A percentile compares a stretch with the other conserved stretches of the same genome.
These are phyloP conservation scores for Anabacerthia variegaticeps DNA, from an alignment of 2,797 vertebrate species.

Conservation along the genomic window DNA sequence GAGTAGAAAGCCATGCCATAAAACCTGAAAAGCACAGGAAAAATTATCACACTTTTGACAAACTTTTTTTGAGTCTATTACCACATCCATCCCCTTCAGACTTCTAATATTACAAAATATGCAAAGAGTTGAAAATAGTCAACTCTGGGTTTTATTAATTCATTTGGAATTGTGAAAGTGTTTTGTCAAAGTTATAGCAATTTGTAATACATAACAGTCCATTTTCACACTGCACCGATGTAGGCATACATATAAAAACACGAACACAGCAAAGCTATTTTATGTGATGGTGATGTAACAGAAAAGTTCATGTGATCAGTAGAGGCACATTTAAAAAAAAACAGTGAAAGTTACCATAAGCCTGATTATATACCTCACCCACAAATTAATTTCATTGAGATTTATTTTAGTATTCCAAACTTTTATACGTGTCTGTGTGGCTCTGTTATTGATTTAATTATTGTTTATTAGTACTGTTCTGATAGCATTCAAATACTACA, in stretches of 20 bases:
- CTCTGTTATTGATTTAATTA: constrained; percentile 32
- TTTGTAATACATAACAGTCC: background rate
- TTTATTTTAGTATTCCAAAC: constrained; percentile 3
- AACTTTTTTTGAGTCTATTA: background rate
- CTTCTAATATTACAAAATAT: background rate
- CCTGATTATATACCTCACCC: background rate
- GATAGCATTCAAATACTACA: background rate
- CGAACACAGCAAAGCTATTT: background rate
- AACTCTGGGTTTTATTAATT: background rate
- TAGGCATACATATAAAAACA: background rate
- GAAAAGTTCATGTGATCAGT: background rate
- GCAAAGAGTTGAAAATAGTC: background rate
- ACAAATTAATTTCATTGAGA: constrained; percentile 16
- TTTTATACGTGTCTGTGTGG: background rate
- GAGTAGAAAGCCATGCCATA: background rate
- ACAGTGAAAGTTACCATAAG: background rate
- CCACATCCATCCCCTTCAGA: background rate
- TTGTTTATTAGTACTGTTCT: constrained; percentile 13
- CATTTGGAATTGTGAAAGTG: background rate
- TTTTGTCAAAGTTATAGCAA: background rate
- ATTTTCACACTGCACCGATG: background rate
- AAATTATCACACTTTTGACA: background rate
- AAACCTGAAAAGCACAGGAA: background rate
- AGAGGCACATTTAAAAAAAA: background rate
- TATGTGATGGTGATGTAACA: background rate